Conservation (phyloP, 2,113 vertebrate species). For the Microtus montanus region DNA sequence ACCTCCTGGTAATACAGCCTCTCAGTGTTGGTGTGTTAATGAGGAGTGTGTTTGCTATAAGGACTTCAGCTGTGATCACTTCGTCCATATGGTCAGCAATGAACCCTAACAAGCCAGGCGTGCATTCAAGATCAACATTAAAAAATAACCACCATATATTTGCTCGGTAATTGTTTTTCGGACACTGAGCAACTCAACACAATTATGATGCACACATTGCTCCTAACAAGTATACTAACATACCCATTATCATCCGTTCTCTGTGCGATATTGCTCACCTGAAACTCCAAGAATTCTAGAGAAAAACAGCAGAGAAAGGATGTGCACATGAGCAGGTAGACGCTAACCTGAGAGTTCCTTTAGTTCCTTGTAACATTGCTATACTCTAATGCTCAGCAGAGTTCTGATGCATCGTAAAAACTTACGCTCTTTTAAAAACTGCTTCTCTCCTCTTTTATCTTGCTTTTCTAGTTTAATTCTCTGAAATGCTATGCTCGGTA, state of each 20-base stretch:
- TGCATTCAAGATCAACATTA: background rate
- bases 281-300: background rate
- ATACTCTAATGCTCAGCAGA: background rate
- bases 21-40: background rate
- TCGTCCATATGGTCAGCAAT: background rate
- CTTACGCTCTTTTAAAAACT: background rate
- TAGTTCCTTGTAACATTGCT: background rate
- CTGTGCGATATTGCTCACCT: conserved; percentile 25
- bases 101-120: background rate
- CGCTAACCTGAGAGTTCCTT: background rate
- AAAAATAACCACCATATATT: background rate
- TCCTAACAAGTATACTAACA: background rate
- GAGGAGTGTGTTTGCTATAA: background rate
- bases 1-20: background rate
- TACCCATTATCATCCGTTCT: background rate
- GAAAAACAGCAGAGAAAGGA: background rate
- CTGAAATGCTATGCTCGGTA: background rate
- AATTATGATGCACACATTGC: background rate
- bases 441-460: background rate
- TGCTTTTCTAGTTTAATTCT: conserved; percentile 16
- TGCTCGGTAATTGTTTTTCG: background rate
- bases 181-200: background rate
- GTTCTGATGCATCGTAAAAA: background rate
- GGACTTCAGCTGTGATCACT: background rate
- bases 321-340: background rate